These are phyloP conservation scores for Phrynocephalus guinanensis DNA, from an alignment of 2,797 vertebrate species.

Conservation along the genomic window DNA sequence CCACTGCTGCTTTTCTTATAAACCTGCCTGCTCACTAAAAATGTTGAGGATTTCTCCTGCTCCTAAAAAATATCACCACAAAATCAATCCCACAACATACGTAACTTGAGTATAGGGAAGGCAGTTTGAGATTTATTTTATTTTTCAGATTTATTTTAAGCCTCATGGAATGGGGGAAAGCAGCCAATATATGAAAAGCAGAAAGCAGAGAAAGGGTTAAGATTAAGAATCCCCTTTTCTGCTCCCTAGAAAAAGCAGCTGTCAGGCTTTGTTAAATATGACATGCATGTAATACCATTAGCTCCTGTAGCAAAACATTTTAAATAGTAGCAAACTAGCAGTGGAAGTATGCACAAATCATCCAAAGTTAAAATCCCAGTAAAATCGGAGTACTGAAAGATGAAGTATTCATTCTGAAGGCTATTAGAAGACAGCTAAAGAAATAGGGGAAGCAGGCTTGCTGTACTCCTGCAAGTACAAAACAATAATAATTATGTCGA, in stretches of 20 bases:
- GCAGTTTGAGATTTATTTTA: background rate
- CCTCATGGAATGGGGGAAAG: background rate
- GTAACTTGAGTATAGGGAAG: background rate
- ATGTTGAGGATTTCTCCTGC: background rate
- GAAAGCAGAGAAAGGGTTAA: background rate
- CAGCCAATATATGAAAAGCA: background rate
- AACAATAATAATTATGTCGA: conserved; percentile 25
- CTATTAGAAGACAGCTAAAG: background rate
- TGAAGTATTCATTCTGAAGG: background rate
- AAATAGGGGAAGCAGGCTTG: conserved; percentile 20
- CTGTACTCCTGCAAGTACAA: conserved; percentile 13
- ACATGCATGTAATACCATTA: background rate
- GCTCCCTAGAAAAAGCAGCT: background rate
- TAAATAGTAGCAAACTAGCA: background rate
- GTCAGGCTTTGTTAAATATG: background rate
- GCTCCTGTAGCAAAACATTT: background rate
- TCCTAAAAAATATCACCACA: background rate
- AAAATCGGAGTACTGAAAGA: background rate
- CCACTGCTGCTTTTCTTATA: background rate
- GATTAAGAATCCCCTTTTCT: background rate
- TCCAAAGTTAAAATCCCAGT: conserved; percentile 7
- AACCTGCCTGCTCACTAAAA: background rate
- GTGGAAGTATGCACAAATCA: background rate
- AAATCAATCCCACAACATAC: background rate
- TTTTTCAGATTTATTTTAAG: background rate